Evolutionary conservation across 2,113 vertebrate species (phyloP).

Genomic region (Pavo muticus): DNA sequence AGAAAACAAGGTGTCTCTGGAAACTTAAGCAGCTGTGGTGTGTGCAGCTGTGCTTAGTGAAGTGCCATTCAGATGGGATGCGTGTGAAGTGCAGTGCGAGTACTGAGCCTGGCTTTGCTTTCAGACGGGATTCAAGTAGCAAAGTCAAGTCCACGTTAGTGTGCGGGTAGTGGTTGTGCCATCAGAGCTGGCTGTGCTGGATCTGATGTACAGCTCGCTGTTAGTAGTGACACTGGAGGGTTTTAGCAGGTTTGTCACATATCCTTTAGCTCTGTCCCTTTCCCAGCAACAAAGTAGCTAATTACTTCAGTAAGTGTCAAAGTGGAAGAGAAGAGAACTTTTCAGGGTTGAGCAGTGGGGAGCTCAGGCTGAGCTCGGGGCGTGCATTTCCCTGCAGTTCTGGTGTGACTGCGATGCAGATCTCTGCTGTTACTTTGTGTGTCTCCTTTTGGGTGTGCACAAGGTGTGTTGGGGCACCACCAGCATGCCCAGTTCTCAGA

Average conservation of each 20-base stretch:
- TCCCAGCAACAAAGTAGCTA: not conserved
- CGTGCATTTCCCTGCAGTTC: not conserved
- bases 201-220: not conserved
- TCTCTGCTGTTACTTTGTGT: not conserved
- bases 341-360: not conserved
- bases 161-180: not conserved
- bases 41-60: not conserved
- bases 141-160: not conserved
- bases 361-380: not conserved
- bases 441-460: not conserved
- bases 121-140: not conserved
- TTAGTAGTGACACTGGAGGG: not conserved
- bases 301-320: not conserved
- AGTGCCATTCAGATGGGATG: not conserved
- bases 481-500: fast-evolving
- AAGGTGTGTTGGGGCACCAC: not conserved
- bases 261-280: too few relatives aligned
- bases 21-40: not conserved
- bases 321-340: not conserved
- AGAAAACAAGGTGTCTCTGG: not conserved
- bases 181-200: not conserved
- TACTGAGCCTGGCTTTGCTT: not conserved
- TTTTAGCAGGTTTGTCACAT: not conserved
- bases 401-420: not conserved
- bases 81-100: fast-evolving